These are phyloP conservation scores for Paedocypris sp. DNA, from an alignment of 2,113 vertebrate species.

Conservation along the genomic window DNA sequence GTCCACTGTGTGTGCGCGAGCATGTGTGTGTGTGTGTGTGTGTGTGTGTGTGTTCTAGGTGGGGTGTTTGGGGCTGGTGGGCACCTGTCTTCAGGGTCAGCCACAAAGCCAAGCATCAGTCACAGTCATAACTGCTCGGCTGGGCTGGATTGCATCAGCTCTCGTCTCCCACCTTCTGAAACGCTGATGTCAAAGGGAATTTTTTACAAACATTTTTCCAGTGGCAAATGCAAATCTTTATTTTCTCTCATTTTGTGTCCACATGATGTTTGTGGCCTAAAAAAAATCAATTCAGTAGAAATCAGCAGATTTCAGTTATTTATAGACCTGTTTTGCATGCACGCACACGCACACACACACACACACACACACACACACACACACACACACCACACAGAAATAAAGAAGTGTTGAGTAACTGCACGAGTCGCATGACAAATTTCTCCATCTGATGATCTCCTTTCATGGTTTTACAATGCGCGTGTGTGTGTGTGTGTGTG, in stretches of 20 bases:
- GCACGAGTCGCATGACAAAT: too few species aligned
- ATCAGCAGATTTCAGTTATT: slow-evolving; percentile 15
- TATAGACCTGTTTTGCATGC: slow-evolving; percentile 19
- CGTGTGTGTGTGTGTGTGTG: not conserved
- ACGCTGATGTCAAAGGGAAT: slow-evolving; percentile 19
- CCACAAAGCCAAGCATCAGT: not conserved
- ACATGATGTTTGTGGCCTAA: slow-evolving; percentile 12
- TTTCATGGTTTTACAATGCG: not conserved
- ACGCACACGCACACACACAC: too few species aligned
- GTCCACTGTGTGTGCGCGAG: too few species aligned
- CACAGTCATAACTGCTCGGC: slow-evolving; percentile 32
- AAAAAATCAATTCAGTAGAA: slow-evolving; percentile 11
- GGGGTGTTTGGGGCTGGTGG: slow-evolving; percentile 6
- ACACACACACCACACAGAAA: slow-evolving; percentile 1
- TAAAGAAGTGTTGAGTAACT: not conserved
- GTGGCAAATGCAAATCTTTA: not conserved
- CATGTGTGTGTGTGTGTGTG: too few species aligned
- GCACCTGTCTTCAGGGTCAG: slow-evolving; percentile 19
- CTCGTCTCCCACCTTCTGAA: not conserved
- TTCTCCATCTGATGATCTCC: not conserved
- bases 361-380: too few species aligned
- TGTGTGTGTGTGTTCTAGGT: slow-evolving; percentile 17
- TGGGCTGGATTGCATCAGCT: slow-evolving; percentile 47
- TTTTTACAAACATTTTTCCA: slow-evolving; percentile 22
- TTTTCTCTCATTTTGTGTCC: slow-evolving; percentile 19